Base-by-base conservation (phyloP, 2,888 invertebrate genomes). In the Epinotia brunnichana region DNA sequence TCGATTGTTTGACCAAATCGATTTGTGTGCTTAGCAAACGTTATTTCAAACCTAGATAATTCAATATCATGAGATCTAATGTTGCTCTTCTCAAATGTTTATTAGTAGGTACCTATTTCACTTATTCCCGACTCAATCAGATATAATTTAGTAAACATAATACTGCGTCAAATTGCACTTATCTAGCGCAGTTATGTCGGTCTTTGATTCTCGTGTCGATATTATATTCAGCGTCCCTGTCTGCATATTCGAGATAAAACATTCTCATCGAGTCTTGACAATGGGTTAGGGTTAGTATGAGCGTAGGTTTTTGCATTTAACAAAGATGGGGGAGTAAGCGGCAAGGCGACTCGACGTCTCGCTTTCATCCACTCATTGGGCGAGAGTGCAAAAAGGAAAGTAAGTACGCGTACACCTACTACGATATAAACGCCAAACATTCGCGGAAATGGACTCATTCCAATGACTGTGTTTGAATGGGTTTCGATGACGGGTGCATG, bases 401-500 rank as follows among this genome's bases (percentile, higher is more conserved):
- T 79, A 79, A 77, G 79, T 85, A 85, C 80, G 79, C 82, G 79
- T 85, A 81, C 80, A 74, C 76, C 76, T 77, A 77, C 80, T 78
- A 80, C 61, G 48, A 72, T 75, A 79, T 79, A 80, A 82, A 83
- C 80, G 80, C 80, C 76, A 77, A 87, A 85, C 87, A 85, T 85
- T 85, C 83, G 80, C 83, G 83, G 84, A 85, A 85, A 82, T 84
- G 83, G 81, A 85, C 84, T 87, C 86, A 85, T 85, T 88, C 82
- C 85, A 82, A 88, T 87, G n/a, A n/a, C n/a, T n/a, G 89, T 89
- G 83, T 87, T 89, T 87, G 83, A 92, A 91, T 88, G 86, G 89
- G 87, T 91, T 91, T 92, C 92, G 91, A 92, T 92, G 91, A 91
- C 88, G 88, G 90, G 86, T 88, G 87, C 87, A 82, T 84, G 82